Percentiles rank a stretch among this genome's conserved stretches.
These are phyloP conservation scores for Catajapyx aquilonaris DNA, from an alignment of 1,140 invertebrate species.

Conservation along the genomic window DNA sequence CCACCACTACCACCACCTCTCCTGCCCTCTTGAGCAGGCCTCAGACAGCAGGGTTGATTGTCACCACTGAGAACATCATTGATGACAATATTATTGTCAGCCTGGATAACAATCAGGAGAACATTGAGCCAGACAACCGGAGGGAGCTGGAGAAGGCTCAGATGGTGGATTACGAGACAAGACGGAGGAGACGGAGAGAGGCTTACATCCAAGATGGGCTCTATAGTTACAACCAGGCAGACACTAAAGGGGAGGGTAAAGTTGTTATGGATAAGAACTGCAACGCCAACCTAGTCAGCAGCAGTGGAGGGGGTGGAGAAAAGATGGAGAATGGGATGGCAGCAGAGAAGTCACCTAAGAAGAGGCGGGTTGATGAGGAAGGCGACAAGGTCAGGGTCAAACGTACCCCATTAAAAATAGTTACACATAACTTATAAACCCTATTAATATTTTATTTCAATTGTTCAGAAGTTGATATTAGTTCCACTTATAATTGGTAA, in stretches of 20 bases:
- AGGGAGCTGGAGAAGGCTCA: conserved; percentile 22
- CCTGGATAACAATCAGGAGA: conserved; percentile 44
- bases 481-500: too few relatives aligned
- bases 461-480: too few relatives aligned
- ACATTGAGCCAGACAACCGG: conserved; percentile 41
- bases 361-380: conserved; percentile 14
- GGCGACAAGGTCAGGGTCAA: too few relatives aligned
- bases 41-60: conserved; percentile 10
- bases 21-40: conserved; percentile 17
- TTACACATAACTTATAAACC: too few relatives aligned
- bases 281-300: conserved; percentile 33
- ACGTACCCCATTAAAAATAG: too few relatives aligned
- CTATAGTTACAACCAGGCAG: conserved; percentile 11
- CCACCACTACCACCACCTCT: conserved; percentile 18
- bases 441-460: too few relatives aligned
- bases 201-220: conserved; percentile 14
- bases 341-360: conserved; percentile 25
- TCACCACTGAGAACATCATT: conserved; percentile 25
- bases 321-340: conserved; percentile 14
- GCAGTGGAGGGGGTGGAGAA: too few relatives aligned
- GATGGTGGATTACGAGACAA: conserved; percentile 10
- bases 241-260: conserved; percentile 12
- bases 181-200: conserved; percentile 18
- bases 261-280: conserved; percentile 42
- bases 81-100: conserved; percentile 23